Base-by-base conservation (phyloP, 2,113 vertebrate genomes). In the Chelonoidis abingdonii region DNA sequence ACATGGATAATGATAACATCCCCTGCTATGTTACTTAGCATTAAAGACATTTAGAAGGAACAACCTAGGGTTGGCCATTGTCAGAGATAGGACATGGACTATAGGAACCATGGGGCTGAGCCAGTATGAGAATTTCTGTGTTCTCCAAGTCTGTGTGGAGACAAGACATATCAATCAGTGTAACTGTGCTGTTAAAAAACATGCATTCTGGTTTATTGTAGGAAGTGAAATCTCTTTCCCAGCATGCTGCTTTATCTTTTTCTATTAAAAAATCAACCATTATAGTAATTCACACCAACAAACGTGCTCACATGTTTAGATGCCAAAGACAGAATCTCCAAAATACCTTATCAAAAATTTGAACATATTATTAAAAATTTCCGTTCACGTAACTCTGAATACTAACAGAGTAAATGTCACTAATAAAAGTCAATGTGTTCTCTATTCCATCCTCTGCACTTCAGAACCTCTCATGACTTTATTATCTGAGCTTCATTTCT, bases 291-390 rank as follows among this genome's bases (percentile, higher is more conserved):
- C 2, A 82, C 0, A 21, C 90, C 3, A 50, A 75, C 31, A 69
- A 89, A 69, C 27, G 21, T 62, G 13, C 31, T 92, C 83, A 83
- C 62, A 82, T 90, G 95, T 95, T 86, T 29, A 35, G 92, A 94
- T 86, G 29, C 24, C 95, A 52, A n/a, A 57, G 53, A 44, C 17
- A 56, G 41, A 47, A 57, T 79, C 75, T 92, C 49, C 31, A 90
- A 52, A 91, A 91, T 85, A 90, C 54, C 3, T 31, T 86, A 56
- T 80, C 90, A 94, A 62, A 85, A 1, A 9, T 35, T 81, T 85
- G 57, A 86, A 2, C 54, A 8, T 52, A 5, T 82, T 93, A 93
- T 38, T 82, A 90, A 87, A 78, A 91, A 22, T 52, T 19, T 59
- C 10, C 8, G 78, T 91, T 91, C 7, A 5, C 22, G 83, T 93